Percentiles rank a stretch among this genome's conserved stretches.
phyloP scores from a whole-genome alignment of 2,113 vertebrate species.

The Antigone vipio region DNA sequence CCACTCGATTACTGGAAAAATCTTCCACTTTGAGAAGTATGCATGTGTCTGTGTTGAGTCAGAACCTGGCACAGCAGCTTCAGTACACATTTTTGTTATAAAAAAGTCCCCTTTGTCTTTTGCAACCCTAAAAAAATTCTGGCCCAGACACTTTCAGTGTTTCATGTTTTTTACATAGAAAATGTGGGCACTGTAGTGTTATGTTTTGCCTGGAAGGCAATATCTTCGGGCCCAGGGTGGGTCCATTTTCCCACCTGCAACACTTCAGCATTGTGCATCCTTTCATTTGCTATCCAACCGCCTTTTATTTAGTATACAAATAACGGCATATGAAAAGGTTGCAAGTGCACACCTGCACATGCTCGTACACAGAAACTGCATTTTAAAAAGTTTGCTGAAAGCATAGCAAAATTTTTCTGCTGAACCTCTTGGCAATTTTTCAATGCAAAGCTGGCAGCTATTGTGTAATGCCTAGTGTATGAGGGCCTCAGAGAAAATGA shows the following conservation, averaged over 20 bases:
- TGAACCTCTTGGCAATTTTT: neutral
- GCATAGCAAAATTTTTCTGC: neutral
- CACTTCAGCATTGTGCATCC: neutral
- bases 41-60: slow-evolving; percentile 55
- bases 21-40: slow-evolving; percentile 42
- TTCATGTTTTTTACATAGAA: neutral
- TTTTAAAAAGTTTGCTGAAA: neutral
- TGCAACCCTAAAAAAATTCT: neutral
- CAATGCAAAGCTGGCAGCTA: slow-evolving; percentile 4
- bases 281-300: neutral
- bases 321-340: neutral
- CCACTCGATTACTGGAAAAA: slow-evolving; percentile 63
- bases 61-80: slow-evolving; percentile 46
- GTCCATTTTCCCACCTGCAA: neutral
- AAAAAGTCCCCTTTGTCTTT: slow-evolving; percentile 41
- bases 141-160: neutral
- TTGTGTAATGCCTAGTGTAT: neutral
- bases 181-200: neutral
- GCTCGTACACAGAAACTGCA: neutral
- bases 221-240: neutral
- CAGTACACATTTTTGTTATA: slow-evolving; percentile 42
- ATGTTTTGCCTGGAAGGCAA: neutral
- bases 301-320: neutral
- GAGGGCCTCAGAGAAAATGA: neutral
- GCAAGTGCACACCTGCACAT: neutral